A percentile compares a stretch with the other conserved stretches of the same genome.
Conservation (phyloP, 2,113 vertebrate genomes). For the Bothrops jararaca region DNA sequence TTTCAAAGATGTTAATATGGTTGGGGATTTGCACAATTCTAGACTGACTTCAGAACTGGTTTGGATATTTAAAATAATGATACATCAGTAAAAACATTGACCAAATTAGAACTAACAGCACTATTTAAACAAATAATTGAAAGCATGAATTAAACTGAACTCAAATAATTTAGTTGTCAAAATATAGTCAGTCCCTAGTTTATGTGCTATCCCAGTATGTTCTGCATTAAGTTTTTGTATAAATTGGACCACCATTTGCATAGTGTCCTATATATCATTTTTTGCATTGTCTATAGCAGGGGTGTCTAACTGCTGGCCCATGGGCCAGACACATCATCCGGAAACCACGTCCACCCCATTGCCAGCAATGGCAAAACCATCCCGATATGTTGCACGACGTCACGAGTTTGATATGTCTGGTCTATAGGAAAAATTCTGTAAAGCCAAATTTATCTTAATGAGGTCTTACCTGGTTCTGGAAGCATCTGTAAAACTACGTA, state of each 20-base stretch:
- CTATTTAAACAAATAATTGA: not conserved
- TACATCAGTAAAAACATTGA: not conserved
- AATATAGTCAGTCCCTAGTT: not conserved
- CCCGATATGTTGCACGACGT: no score
- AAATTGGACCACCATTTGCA: not conserved
- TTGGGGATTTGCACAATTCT: not conserved
- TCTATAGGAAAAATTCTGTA: not conserved
- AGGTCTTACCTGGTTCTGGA: not conserved
- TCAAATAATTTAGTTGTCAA: not conserved
- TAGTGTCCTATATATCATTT: not conserved
- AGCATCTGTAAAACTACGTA: not conserved
- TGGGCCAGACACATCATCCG: no score
- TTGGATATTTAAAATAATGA: not conserved
- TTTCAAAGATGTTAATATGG: not conserved
- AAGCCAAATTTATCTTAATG: not conserved
- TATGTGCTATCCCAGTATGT: not conserved
- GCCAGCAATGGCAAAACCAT: no score
- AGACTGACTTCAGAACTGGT: not conserved
- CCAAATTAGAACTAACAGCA: not conserved
- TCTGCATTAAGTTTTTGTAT: not conserved
- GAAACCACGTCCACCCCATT: no score
- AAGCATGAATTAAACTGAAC: slow-evolving; percentile 1
- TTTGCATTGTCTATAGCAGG: not conserved
- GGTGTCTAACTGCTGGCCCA: no score
- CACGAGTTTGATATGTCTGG: no score